These are phyloP conservation scores for Bubo scandiacus DNA, from an alignment of 2,113 vertebrate species.

Conservation along the genomic window DNA sequence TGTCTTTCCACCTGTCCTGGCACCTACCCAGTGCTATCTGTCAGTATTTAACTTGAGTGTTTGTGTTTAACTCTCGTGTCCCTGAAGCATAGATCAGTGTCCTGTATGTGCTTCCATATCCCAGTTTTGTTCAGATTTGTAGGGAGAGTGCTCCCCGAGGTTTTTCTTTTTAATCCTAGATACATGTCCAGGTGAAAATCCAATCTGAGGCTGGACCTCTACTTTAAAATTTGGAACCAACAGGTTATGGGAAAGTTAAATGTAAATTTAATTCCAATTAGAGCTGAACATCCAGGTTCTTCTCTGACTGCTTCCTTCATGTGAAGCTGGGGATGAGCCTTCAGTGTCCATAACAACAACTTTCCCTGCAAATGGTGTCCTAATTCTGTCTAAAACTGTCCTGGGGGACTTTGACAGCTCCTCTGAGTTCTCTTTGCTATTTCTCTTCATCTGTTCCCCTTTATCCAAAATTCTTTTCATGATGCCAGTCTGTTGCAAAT, in stretches of 20 bases:
- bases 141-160: not conserved
- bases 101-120: not conserved
- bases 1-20: not conserved
- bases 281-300: not conserved
- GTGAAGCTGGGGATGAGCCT: slow-evolving; percentile 4
- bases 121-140: not conserved
- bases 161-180: not conserved
- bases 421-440: slow-evolving; percentile 50
- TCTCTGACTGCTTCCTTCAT: not conserved
- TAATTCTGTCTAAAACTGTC: slow-evolving; percentile 69
- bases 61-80: not conserved
- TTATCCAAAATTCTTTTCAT: slow-evolving; percentile 66
- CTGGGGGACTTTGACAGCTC: slow-evolving; percentile 61
- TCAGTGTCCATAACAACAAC: slow-evolving; percentile 66
- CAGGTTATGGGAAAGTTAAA: not conserved
- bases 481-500: slow-evolving; percentile 31
- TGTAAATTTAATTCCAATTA: not conserved
- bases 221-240: not conserved
- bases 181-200: not conserved
- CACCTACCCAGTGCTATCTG: not conserved
- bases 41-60: not conserved
- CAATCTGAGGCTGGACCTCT: not conserved
- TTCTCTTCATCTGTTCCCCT: slow-evolving; percentile 63
- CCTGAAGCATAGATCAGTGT: not conserved
- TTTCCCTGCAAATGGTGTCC: slow-evolving; percentile 54